These are phyloP conservation scores for Tamandua tetradactyla DNA, from an alignment of 2,797 vertebrate genomes.

Conservation along the genomic window DNA sequence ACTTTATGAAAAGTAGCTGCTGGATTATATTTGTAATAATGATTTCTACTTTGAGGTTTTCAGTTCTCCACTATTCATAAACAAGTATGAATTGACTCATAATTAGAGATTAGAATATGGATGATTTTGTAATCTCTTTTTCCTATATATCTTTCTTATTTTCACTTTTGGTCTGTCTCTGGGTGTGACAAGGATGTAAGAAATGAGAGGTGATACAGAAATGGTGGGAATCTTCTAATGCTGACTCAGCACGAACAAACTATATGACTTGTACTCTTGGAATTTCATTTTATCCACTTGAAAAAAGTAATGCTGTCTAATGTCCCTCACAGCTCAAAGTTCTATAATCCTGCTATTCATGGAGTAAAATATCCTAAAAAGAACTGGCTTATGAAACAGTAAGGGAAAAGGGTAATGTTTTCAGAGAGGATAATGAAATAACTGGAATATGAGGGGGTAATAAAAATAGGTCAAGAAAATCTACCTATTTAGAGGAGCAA, in stretches of 20 bases:
- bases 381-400: background rate
- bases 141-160: background rate
- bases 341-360: background rate
- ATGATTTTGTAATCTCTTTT: background rate
- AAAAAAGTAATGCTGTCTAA: background rate
- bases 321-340: background rate
- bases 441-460: background rate
- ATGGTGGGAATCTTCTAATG: background rate
- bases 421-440: background rate
- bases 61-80: background rate
- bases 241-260: background rate
- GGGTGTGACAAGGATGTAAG: background rate
- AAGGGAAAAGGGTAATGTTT: background rate
- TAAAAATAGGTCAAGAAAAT: background rate
- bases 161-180: background rate
- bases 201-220: background rate
- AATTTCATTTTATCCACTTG: background rate
- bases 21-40: background rate
- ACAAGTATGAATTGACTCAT: background rate
- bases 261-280: background rate
- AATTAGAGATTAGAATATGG: background rate
- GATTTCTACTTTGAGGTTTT: background rate
- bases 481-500: background rate
- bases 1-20: background rate
- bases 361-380: background rate